A percentile compares a stretch with the other conserved stretches of the same genome.
phyloP scores from a whole-genome alignment of 2,888 invertebrate genomes.

The Drosophila pseudotalamancana region DNA sequence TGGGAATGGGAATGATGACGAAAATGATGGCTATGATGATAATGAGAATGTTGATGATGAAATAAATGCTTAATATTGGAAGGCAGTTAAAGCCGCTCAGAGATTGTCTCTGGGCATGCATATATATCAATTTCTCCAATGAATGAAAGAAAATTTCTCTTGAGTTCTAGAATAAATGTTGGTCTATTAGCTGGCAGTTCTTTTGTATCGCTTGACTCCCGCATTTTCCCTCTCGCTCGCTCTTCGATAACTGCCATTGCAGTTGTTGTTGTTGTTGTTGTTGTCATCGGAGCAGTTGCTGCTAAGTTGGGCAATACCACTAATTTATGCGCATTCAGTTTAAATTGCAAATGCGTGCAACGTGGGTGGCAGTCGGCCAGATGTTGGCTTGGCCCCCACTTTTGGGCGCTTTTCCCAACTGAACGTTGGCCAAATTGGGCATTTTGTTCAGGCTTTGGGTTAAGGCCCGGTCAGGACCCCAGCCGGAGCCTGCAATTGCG shows the following conservation, averaged over 20 bases:
- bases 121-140: no score
- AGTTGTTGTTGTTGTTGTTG: conserved; percentile 11
- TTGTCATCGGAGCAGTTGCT: conserved; percentile 13
- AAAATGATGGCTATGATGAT: no score
- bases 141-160: no score
- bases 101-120: no score
- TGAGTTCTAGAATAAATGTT: background rate
- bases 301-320: conserved; percentile 57
- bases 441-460: conserved; percentile 47
- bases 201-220: background rate
- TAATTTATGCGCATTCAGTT: conserved; percentile 77
- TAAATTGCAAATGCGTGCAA: conserved; percentile 73
- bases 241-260: conserved; percentile 18
- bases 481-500: conserved; percentile 14
- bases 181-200: conserved; percentile 10
- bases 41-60: no score
- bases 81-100: no score
- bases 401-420: conserved; percentile 16
- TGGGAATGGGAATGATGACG: no score
- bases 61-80: no score
- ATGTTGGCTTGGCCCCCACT: background rate
- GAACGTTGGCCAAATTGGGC: conserved; percentile 59
- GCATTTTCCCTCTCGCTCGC: background rate
- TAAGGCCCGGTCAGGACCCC: conserved; percentile 3
- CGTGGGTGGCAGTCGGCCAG: conserved; percentile 30